phyloP scores from a whole-genome alignment of 53 echinoderm and acorn worm species.

The Temnopleurus reevesii region DNA sequence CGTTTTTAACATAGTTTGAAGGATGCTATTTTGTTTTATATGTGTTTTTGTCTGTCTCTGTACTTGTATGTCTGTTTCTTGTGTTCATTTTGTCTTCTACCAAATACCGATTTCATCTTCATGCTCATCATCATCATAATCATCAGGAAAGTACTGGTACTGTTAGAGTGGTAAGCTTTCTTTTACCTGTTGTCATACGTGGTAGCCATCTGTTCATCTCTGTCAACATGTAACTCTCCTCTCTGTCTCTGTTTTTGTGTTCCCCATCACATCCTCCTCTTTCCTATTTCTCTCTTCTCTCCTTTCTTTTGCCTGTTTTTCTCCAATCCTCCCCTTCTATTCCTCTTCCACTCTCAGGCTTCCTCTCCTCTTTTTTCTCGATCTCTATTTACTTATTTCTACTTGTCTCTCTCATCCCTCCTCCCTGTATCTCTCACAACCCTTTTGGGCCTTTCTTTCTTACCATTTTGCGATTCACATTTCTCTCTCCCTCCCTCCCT shows the following conservation, averaged over 20 bases:
- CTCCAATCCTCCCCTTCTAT: background rate
- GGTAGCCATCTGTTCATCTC: background rate
- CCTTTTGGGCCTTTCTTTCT: background rate
- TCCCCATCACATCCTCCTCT: background rate
- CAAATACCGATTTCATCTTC: background rate
- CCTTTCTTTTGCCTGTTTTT: background rate
- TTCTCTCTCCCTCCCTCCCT: background rate
- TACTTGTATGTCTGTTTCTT: background rate
- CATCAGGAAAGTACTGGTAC: constrained; percentile 17
- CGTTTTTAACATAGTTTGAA: too few relatives aligned
- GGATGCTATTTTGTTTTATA: background rate
- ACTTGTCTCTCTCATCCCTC: background rate
- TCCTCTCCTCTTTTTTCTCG: background rate
- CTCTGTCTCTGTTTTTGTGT: background rate
- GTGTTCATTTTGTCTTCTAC: background rate
- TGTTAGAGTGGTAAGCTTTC: constrained; percentile 28
- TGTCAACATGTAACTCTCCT: too few relatives aligned
- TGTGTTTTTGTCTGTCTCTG: background rate
- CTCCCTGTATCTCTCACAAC: background rate
- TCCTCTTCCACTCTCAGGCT: background rate
- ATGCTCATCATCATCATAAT: background rate
- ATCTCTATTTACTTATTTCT: background rate
- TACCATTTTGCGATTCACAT: background rate
- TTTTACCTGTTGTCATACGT: background rate
- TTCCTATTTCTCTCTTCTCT: too few relatives aligned